Conservation (phyloP, 1,140 invertebrate species). For the Drosophila kurseongensis region DNA sequence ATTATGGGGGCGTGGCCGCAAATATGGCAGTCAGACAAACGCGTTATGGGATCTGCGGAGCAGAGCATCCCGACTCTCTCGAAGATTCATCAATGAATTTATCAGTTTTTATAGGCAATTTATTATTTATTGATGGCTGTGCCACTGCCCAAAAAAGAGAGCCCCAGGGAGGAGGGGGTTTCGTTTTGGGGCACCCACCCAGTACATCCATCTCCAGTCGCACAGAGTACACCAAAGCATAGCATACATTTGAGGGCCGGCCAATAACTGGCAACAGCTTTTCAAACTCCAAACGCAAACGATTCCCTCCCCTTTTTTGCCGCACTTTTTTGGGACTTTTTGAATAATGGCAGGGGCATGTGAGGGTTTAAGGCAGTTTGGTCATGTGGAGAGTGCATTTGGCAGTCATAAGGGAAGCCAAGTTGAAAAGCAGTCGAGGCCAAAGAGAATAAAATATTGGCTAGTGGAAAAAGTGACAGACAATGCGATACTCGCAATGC, state of each 20-base stretch:
- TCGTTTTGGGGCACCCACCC: neutral
- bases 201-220: slow-evolving; percentile 48
- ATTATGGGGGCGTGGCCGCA: slow-evolving; percentile 42
- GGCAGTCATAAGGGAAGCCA: slow-evolving; percentile 42
- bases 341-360: slow-evolving; percentile 63
- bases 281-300: slow-evolving; percentile 63
- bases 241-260: slow-evolving; percentile 29
- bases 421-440: slow-evolving; percentile 16
- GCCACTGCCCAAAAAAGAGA: slow-evolving; percentile 14
- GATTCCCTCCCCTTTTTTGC: slow-evolving; percentile 17
- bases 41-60: slow-evolving; percentile 32
- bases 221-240: too few relatives aligned
- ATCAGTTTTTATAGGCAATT: slow-evolving; percentile 82
- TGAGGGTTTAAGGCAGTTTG: slow-evolving; percentile 25
- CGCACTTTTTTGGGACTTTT: slow-evolving; percentile 20
- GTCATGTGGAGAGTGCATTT: slow-evolving; percentile 48
- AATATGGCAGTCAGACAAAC: slow-evolving; percentile 47
- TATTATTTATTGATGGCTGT: slow-evolving; percentile 76
- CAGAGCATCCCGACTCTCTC: slow-evolving; percentile 12
- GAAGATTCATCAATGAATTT: slow-evolving; percentile 79
- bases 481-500: slow-evolving; percentile 1
- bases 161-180: neutral
- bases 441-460: slow-evolving; percentile 37
- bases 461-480: neutral
- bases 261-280: slow-evolving; percentile 55